Evolutionary conservation across 2,113 vertebrate species (phyloP).

Genomic region (Microtus montanus): DNA sequence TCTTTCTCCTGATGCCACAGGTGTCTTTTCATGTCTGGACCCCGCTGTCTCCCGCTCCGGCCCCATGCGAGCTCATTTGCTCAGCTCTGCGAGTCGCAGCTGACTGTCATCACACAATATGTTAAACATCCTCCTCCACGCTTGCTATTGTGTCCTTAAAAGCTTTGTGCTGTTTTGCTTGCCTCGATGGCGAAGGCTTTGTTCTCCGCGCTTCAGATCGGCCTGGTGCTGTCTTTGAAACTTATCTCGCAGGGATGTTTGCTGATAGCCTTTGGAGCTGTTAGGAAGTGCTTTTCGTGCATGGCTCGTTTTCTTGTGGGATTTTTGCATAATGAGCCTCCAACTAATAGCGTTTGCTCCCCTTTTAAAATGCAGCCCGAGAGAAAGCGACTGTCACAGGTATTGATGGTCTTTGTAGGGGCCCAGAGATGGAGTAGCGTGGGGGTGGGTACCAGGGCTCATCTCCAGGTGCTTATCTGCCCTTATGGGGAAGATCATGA

Average conservation of each 20-base stretch:
- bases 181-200: slow-evolving; percentile 37
- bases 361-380: slow-evolving; percentile 1
- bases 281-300: not conserved
- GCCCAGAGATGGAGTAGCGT: not conserved
- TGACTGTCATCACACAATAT: slow-evolving; percentile 17
- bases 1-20: not conserved
- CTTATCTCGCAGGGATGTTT: not conserved
- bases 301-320: not conserved
- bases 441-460: not conserved
- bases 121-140: not conserved
- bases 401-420: not conserved
- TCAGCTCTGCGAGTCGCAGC: not conserved
- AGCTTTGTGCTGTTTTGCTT: slow-evolving; percentile 3
- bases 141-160: slow-evolving; percentile 29
- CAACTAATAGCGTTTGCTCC: slow-evolving; percentile 13
- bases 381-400: slow-evolving; percentile 41
- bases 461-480: no score
- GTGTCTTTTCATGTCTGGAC: not conserved
- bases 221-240: slow-evolving; percentile 36
- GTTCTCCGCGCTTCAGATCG: slow-evolving; percentile 42
- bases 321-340: slow-evolving; percentile 56
- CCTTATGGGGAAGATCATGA: not conserved
- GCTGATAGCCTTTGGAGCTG: slow-evolving; percentile 23
- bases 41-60: fast-evolving
- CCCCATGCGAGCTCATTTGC: not conserved